Base-by-base conservation (phyloP, 2,113 vertebrate species). In the Chaetops frenatus region DNA sequence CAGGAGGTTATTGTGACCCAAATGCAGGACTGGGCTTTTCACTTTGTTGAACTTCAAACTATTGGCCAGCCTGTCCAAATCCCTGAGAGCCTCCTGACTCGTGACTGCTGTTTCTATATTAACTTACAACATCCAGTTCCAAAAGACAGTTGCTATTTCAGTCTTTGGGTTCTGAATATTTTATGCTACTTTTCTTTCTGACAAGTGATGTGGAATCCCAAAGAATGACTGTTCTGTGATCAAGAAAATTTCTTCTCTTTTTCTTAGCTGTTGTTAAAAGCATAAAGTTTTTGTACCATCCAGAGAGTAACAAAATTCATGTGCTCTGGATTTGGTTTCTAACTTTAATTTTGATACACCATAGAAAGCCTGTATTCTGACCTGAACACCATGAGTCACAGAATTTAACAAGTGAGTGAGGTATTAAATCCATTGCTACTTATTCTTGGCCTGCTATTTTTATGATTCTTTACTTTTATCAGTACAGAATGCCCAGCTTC, bases 101-200 rank as follows among this genome's bases (percentile, higher is more conserved):
- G 24, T 48, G 33, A 48, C 20, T 64, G 24, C 45, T 81, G 17
- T 66, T 45, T 87, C 40, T 77, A 8, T 58, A 69, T 44, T 29
- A 69, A 54, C 10, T 79, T 74, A 50, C 3, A 54, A 53, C 6
- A 62, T 11, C 3, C 24, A 29, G 1, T 80, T 92, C 64, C 73
- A 89, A 89, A 91, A 82, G 36, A 36, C 18, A 57, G 45, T 57
- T 78, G 28, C 31, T 94, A 76, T 80, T 95, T 94, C 35, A 38
- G 69, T 54, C 58, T 88, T 47, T 12, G 3, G 4, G 11, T 73
- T 88, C 81, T 96, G 81, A 95, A 84, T 94, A 91, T 88, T 84
- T 95, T 56, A 93, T 92, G 86, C 21, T 77, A 24, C 54, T 88
- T 92, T 89, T 14, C 58, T 80, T 89, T 85, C 71, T 93, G 42